phyloP scores from a whole-genome alignment of 2,888 invertebrate genomes.

The Andrena minutula region DNA sequence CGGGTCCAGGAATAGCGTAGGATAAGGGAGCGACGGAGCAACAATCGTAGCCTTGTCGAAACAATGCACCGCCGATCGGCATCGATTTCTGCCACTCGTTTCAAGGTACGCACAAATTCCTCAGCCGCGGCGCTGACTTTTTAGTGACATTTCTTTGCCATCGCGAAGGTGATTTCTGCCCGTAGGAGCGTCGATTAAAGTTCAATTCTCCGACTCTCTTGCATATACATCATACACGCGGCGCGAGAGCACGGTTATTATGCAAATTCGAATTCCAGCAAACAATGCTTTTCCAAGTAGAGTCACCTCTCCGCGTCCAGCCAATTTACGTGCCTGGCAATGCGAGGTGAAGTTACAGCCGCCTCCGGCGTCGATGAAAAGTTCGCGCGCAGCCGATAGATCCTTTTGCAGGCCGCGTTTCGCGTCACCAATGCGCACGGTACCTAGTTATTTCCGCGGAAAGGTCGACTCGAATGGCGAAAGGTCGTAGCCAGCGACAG shows the following conservation, averaged over 20 bases:
- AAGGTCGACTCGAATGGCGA: conserved; percentile 1
- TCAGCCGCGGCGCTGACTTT: conserved; percentile 7
- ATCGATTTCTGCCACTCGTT: background rate
- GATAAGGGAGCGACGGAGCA: background rate
- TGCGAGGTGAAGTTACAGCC: conserved; percentile 59
- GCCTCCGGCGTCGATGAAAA: conserved; percentile 50
- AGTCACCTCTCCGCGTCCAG: conserved; percentile 44
- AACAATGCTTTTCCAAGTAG: conserved; percentile 74
- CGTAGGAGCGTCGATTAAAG: conserved; percentile 53
- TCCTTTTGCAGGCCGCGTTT: conserved; percentile 36
- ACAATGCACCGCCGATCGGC: background rate
- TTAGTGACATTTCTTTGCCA: conserved; percentile 34
- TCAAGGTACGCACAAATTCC: conserved; percentile 2
- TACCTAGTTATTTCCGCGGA: conserved; percentile 2
- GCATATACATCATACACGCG: conserved; percentile 36
- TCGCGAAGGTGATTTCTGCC: conserved; percentile 25
- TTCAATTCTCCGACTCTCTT: conserved; percentile 53
- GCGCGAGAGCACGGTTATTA: conserved; percentile 70
- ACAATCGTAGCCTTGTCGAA: conserved; percentile 8
- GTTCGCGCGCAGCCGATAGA: conserved; percentile 57
- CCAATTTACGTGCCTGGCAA: conserved; percentile 67
- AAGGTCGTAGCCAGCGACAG: no score
- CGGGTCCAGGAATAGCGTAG: background rate
- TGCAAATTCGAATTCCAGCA: conserved; percentile 77
- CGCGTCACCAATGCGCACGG: background rate